phyloP scores from a whole-genome alignment of 2,888 invertebrate species.

The Exephanes ischioxanthus region DNA sequence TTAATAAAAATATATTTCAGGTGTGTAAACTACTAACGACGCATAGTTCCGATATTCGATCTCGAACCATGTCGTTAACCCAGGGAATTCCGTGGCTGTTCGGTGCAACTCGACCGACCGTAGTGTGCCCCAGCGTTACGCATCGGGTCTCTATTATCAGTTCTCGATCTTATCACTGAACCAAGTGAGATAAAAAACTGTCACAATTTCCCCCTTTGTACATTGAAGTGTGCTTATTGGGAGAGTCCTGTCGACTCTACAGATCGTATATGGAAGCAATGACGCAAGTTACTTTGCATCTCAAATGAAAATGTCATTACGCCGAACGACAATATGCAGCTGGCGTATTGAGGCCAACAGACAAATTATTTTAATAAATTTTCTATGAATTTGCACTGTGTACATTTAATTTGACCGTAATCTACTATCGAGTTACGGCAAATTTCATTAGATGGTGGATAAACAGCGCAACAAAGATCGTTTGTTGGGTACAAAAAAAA shows the following conservation, averaged over 20 bases:
- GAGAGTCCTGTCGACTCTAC: background rate
- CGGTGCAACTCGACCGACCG: conserved; percentile 56
- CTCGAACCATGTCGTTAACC: conserved; percentile 81
- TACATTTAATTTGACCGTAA: background rate
- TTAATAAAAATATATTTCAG: conserved; percentile 28
- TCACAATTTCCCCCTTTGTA: conserved; percentile 13
- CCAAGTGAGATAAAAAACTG: conserved; percentile 44
- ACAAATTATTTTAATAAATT: conserved; percentile 2
- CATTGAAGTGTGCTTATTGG: conserved; percentile 6
- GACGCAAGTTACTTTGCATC: conserved; percentile 78
- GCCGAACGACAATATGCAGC: conserved; percentile 72
- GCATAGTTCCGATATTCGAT: conserved; percentile 82
- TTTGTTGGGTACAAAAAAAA: background rate
- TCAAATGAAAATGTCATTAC: conserved; percentile 75
- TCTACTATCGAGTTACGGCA: background rate
- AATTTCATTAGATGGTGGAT: background rate
- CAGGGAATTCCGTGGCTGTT: conserved; percentile 53
- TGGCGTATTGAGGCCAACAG: conserved; percentile 40
- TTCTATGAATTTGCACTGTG: background rate
- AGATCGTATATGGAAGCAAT: conserved; percentile 2
- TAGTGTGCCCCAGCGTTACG: background rate
- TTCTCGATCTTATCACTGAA: conserved; percentile 60
- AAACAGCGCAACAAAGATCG: background rate
- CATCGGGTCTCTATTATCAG: conserved; percentile 51
- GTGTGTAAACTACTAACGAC: conserved; percentile 79